Conservation (phyloP, 2,113 vertebrate species). For the Nettapus auritus region DNA sequence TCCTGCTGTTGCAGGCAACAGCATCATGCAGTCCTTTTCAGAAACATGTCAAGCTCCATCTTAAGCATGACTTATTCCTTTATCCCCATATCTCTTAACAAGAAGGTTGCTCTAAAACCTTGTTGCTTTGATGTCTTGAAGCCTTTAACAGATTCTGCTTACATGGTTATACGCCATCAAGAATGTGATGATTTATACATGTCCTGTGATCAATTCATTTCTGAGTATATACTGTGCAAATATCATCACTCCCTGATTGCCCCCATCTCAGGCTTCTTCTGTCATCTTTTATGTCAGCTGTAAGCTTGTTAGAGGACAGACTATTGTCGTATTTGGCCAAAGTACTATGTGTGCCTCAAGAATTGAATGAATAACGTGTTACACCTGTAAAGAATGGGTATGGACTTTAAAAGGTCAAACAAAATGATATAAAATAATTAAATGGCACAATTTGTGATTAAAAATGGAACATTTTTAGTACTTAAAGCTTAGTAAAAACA, state of each 20-base stretch:
- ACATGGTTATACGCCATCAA: neutral
- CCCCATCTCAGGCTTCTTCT: neutral
- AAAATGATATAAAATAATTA: neutral
- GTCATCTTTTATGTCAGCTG: neutral
- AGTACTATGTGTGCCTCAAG: neutral
- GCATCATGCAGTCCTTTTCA: neutral
- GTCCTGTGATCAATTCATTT: constrained; percentile 26
- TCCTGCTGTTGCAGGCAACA: neutral
- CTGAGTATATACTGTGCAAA: neutral
- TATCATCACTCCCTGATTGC: neutral
- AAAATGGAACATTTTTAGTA: neutral
- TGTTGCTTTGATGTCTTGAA: neutral
- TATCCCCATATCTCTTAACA: neutral
- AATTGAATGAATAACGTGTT: neutral
- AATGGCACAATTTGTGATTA: neutral
- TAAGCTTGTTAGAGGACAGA: neutral
- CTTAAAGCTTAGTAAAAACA: neutral
- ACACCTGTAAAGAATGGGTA: neutral
- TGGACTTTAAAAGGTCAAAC: neutral
- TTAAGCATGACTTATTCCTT: neutral
- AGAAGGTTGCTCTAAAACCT: neutral
- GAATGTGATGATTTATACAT: neutral
- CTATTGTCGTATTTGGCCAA: neutral
- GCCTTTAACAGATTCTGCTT: constrained; percentile 13
- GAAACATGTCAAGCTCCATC: neutral